Evolutionary conservation across 2,888 invertebrate species (phyloP), one percentile per base, ranked within the genome.

Genomic region (Noctua pronuba): DNA sequence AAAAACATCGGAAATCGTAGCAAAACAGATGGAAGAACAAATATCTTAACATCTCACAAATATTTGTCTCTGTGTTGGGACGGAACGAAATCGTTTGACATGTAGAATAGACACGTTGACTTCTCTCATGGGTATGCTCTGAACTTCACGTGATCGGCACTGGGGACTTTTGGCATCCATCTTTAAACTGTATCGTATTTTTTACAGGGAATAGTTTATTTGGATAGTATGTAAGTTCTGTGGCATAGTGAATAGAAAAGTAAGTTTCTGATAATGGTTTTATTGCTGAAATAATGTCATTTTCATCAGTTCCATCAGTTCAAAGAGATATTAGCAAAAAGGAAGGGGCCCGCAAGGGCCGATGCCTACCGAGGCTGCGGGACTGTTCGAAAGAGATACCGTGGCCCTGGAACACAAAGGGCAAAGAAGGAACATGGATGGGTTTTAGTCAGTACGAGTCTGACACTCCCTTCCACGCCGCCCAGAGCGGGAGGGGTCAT

Each of bases 31-130:
- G 13, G 58, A 16, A 46, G 11, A 62, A 24, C 74, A 49, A 74
- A 62, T 62, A n/a, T 38, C 49, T 49, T 49, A 1, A 52, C 31
- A n/a, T n/a, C 35, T 2, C 18, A 44, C 60, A 77, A 78, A 78
- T 77, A 67, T 77, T 77, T 60, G n/a, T n/a, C 18, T 58, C 55
- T 31, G 38, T 60, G 18, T 76, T 49, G 46, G 1, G 38, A 60
- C 28, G 3, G 24, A 71, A 7, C 4, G 18, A 46, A 64, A 35
- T n/a, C 18, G 44, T 75, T 62, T 77, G 60, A 77, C 11, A 66
- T 60, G 58, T 60, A 16, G 66, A 77, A 38, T 66, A 49, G 38
- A 67, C 58, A 77, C 24, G 18, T 31, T 10, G 18, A 13, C 35
- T 77, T 31, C 21, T 46, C 38, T 60, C 77, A 6, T 31, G 38